Conservation (phyloP, 2,888 invertebrate species). For the Drosophila mimetica region DNA sequence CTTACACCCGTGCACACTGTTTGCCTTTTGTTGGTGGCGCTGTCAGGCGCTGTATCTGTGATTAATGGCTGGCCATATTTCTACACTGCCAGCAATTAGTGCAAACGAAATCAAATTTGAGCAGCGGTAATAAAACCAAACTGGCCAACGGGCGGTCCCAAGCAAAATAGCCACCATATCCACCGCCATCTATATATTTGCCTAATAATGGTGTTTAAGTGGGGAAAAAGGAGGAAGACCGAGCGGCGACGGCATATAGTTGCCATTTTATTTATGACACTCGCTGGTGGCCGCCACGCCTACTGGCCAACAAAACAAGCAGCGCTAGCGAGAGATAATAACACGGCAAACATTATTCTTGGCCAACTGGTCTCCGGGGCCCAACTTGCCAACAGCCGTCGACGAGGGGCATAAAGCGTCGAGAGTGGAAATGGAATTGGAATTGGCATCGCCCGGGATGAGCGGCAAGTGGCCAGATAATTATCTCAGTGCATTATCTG, state of each 20-base stretch:
- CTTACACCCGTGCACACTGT: neutral
- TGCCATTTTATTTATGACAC: constrained; percentile 79
- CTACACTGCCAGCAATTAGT: constrained; percentile 70
- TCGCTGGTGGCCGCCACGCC: constrained; percentile 65
- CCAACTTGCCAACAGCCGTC: constrained; percentile 73
- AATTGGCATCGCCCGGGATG: constrained; percentile 38
- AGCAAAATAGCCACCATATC: neutral
- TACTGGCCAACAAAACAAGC: constrained; percentile 35
- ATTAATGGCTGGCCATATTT: constrained; percentile 69
- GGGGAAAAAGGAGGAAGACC: constrained; percentile 15
- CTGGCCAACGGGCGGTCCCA: constrained; percentile 14
- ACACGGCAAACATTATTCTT: constrained; percentile 63
- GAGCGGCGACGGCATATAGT: constrained; percentile 45
- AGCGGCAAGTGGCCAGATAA: constrained; percentile 64
- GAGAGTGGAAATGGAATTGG: constrained; percentile 55
- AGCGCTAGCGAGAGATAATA: constrained; percentile 62
- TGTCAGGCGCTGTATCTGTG: constrained; percentile 48
- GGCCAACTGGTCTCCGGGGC: constrained; percentile 74
- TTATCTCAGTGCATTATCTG: constrained; percentile 74
- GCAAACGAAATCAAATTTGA: constrained; percentile 73
- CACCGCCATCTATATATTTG: constrained; percentile 44
- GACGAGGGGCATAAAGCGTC: constrained; percentile 71
- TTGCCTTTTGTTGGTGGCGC: constrained; percentile 11
- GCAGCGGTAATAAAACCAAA: constrained; percentile 47
- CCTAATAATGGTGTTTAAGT: constrained; percentile 73